Conservation (phyloP, 2,888 invertebrate genomes). For the Drosophila silvestris region DNA sequence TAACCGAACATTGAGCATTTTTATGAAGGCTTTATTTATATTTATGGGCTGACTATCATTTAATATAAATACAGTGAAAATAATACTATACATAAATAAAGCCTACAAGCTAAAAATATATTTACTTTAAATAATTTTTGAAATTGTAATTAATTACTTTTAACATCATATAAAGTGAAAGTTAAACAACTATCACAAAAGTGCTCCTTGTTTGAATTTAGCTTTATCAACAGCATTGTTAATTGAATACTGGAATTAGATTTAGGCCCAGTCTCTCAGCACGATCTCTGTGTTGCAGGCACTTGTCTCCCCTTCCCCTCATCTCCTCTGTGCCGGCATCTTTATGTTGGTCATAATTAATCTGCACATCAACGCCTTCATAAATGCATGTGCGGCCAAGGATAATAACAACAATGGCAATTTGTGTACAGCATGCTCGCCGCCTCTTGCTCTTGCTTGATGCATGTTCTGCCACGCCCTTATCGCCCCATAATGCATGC, state of each 20-base stretch:
- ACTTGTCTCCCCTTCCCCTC: neutral
- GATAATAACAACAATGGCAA: slow-evolving; percentile 43
- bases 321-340: neutral
- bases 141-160: too few relatives aligned
- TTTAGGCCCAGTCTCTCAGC: neutral
- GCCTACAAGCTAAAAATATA: too few relatives aligned
- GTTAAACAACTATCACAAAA: neutral
- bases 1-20: neutral
- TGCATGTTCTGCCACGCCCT: slow-evolving; percentile 12
- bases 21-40: neutral
- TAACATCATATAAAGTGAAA: too few relatives aligned
- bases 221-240: neutral
- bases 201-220: neutral
- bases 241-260: neutral
- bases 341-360: slow-evolving; percentile 46
- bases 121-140: too few relatives aligned
- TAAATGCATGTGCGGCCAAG: slow-evolving; percentile 46
- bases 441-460: neutral
- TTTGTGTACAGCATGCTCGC: slow-evolving; percentile 35
- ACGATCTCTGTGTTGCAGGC: neutral
- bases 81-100: neutral
- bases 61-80: neutral
- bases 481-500: slow-evolving; percentile 32
- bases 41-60: neutral
- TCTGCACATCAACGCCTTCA: slow-evolving; percentile 54